Base-by-base conservation (phyloP, 1,140 invertebrate species). In the Aphelinus atriplicis region DNA sequence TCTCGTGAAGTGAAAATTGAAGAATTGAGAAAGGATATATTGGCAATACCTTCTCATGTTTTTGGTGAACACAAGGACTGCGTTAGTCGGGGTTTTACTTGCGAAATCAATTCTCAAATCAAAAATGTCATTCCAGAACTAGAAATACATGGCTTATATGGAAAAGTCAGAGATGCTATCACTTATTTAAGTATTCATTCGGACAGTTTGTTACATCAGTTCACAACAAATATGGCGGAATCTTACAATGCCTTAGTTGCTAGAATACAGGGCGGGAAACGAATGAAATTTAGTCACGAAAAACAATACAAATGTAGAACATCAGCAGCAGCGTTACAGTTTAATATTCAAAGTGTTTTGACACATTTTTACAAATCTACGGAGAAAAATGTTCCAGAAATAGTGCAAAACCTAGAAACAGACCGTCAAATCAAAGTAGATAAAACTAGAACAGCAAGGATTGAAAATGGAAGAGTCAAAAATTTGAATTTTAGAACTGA, bases 201-300 rank as follows among this genome's bases (percentile, higher is more conserved):
- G 3, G 57, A 58, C 57, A 58, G 57, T 26, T 71, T 84, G 9
- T 70, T 87, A 4, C 47, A 79, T 3, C 80, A 85, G 56, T 78
- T 81, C n/a, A 85, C 83, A 46, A 88, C 81, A 65, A 88, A 87
- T 75, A 48, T 77, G 60, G 82, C 80, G 26, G 87, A 89, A 79
- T 26, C 64, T 48, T 87, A 80, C 74, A 84, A 85, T 69, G 70
- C 72, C 42, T 71, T 79, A 7, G 64, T 83, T 2, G 66, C 3
- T n/a, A n/a, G 3, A 2, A 5, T 6, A 7, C 2, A n/a, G 2
- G 47, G 46, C 43, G 86, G 84, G 3, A 88, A 88, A 78, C 67
- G 83, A 62, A 78, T 81, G 47, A 81, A 84, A 79, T 81, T 74
- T 62, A 67, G 79, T 3, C 42, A 56, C 51, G 78, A 74, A 10